Evolutionary conservation across 2,797 vertebrate genomes (phyloP).

Genomic region (Miichthys miiuy): DNA sequence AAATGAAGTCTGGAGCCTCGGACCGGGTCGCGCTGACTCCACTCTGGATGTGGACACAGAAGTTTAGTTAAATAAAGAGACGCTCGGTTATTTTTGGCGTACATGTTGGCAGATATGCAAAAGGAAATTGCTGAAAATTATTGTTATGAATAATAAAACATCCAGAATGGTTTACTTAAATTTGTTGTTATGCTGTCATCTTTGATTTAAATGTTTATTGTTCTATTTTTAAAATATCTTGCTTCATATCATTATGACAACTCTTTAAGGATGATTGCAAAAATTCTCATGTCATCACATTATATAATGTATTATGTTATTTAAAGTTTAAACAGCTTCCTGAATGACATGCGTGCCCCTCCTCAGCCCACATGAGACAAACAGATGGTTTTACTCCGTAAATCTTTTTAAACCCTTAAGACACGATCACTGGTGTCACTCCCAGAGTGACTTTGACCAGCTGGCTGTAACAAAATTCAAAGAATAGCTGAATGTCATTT

Average conservation of each 20-base stretch:
- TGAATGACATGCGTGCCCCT: no score
- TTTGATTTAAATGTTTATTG: not conserved
- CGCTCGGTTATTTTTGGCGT: not conserved
- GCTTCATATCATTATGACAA: not conserved
- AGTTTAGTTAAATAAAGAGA: not conserved
- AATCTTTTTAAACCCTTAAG: slow-evolving; percentile 43
- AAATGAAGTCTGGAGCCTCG: slow-evolving; percentile 73
- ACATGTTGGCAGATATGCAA: not conserved
- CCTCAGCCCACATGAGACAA: not conserved
- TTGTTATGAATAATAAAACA: not conserved
- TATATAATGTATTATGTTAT: not conserved
- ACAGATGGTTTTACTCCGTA: slow-evolving; percentile 29
- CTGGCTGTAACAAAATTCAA: slow-evolving; percentile 7
- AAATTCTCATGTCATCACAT: not conserved
- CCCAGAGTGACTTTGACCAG: not conserved
- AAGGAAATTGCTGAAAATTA: not conserved
- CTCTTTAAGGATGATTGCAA: not conserved
- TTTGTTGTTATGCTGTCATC: not conserved
- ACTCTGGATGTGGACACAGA: slow-evolving; percentile 69
- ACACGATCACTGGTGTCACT: slow-evolving; percentile 17
- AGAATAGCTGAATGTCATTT: not conserved
- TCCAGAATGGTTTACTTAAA: not conserved
- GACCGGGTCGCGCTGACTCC: slow-evolving; percentile 83
- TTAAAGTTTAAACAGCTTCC: not conserved
- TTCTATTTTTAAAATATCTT: not conserved